phyloP scores from a whole-genome alignment of 2,888 invertebrate species.

The Drosophila phalerata region DNA sequence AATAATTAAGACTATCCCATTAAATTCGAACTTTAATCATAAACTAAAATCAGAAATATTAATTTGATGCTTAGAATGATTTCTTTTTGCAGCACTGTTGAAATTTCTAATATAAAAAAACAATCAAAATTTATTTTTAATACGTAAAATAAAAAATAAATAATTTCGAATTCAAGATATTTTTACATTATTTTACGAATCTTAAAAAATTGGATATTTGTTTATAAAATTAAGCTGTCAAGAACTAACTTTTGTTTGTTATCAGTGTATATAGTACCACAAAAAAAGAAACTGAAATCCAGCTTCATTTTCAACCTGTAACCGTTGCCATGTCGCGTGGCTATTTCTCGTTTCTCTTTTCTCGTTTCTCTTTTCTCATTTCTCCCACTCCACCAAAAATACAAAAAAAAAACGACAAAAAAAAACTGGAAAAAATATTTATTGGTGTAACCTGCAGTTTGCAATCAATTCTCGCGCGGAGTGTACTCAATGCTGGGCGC shows the following conservation, averaged over 20 bases:
- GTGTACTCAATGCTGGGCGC: conserved; percentile 96
- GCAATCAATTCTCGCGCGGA: conserved; percentile 95
- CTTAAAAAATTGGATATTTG: neutral
- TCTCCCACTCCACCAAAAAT: conserved; percentile 24
- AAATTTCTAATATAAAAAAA: too few species aligned
- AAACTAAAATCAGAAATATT: too few species aligned
- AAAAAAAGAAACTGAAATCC: conserved; percentile 1
- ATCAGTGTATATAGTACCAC: neutral
- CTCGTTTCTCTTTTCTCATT: conserved; percentile 8
- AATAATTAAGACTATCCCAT: too few species aligned
- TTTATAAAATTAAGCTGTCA: neutral
- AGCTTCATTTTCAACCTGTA: conserved; percentile 22
- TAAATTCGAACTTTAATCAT: too few species aligned
- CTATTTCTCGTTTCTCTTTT: conserved; percentile 9
- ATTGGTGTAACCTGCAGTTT: conserved; percentile 88
- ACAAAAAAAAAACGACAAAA: conserved; percentile 10
- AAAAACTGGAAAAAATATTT: conserved; percentile 54
- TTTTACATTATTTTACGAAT: too few species aligned
- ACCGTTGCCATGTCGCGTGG: conserved; percentile 39
- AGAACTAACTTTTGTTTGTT: neutral
- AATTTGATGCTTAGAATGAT: too few species aligned
- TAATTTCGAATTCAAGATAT: too few species aligned
- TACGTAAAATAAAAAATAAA: too few species aligned
- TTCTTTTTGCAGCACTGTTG: too few species aligned
- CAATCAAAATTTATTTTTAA: too few species aligned